Evolutionary conservation across 2,797 vertebrate species (phyloP).

Genomic region (Lycodopsis pacificus): DNA sequence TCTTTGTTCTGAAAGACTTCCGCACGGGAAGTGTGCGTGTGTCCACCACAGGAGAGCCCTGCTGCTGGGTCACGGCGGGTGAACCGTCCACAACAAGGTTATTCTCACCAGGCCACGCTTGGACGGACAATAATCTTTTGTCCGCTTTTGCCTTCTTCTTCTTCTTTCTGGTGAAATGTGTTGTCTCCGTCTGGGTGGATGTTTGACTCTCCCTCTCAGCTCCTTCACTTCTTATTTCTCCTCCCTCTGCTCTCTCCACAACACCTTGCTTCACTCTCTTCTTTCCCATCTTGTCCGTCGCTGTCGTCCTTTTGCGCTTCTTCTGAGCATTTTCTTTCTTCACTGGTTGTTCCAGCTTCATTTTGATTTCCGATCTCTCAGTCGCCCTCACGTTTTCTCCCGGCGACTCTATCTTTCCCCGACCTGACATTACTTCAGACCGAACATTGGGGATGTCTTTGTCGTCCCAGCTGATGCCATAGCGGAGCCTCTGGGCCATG

Average conservation of each 20-base stretch:
- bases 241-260: neutral
- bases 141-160: neutral
- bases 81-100: neutral
- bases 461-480: conserved; percentile 90
- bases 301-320: neutral
- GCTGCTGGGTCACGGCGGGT: no score
- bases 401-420: neutral
- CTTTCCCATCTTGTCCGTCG: neutral
- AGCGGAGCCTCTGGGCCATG: conserved; percentile 88
- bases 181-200: neutral
- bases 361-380: neutral
- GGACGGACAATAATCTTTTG: neutral
- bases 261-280: neutral
- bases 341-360: neutral
- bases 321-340: neutral
- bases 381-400: neutral
- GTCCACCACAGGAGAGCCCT: accelerated
- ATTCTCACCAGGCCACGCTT: neutral
- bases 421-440: conserved; percentile 39
- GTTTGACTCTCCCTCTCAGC: neutral
- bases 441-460: conserved; percentile 84
- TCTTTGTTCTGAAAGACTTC: neutral
- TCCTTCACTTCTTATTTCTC: neutral
- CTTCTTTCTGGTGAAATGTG: neutral
- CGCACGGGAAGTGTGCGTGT: accelerated